Percentiles rank a stretch among this genome's conserved stretches.
Evolutionary conservation across 2,888 invertebrate genomes (phyloP).

Genomic region (Agriopis marginaria): DNA sequence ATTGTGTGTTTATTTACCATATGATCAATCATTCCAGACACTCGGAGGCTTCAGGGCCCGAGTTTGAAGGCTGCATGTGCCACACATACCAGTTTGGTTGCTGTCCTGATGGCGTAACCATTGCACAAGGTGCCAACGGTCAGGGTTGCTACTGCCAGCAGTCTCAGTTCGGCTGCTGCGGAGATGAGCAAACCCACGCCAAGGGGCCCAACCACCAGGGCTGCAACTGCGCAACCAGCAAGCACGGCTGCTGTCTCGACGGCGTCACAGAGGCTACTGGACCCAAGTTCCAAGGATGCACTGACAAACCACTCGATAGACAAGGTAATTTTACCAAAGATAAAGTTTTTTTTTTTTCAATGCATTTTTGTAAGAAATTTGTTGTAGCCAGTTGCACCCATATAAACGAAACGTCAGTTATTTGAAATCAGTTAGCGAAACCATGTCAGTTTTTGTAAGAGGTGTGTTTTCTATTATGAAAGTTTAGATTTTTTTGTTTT

Average conservation of each 20-base stretch:
- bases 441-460: too few relatives aligned
- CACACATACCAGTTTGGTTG: constrained; percentile 96
- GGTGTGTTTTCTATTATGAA: too few relatives aligned
- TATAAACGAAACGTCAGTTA: too few relatives aligned
- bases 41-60: constrained; percentile 91
- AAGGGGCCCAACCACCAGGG: constrained; percentile 91
- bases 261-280: constrained; percentile 92
- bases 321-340: constrained; percentile 80
- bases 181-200: constrained; percentile 93
- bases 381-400: too few relatives aligned
- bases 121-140: constrained; percentile 88
- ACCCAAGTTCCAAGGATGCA: constrained; percentile 94
- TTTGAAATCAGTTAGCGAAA: too few relatives aligned
- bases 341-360: not conserved
- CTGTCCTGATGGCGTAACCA: constrained; percentile 93
- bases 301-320: constrained; percentile 88
- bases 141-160: constrained; percentile 92
- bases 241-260: constrained; percentile 95
- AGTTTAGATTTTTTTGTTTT: too few relatives aligned
- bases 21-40: constrained; percentile 62
- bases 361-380: too few relatives aligned
- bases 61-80: constrained; percentile 93
- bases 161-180: constrained; percentile 93
- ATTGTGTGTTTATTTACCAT: too few relatives aligned
- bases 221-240: constrained; percentile 92